These are phyloP conservation scores for Sepioteuthis lessoniana DNA, from an alignment of 2,888 invertebrate species.

Conservation along the genomic window DNA sequence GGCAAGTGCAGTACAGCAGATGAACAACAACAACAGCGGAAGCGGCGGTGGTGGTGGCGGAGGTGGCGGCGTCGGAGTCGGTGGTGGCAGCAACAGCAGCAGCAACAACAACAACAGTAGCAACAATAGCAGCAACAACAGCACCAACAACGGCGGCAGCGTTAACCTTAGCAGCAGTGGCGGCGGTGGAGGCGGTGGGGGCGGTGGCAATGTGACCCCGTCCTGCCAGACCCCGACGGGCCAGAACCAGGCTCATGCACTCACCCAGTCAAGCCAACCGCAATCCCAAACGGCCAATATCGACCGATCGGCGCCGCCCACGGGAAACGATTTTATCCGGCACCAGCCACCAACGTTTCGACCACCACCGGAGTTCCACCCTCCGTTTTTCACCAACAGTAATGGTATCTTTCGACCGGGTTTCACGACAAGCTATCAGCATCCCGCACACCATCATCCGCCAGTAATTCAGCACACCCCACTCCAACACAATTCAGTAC, in stretches of 20 bases:
- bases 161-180: conserved; percentile 24
- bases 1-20: conserved; percentile 50
- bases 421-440: conserved; percentile 68
- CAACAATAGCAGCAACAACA: conserved; percentile 36
- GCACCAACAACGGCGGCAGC: background rate
- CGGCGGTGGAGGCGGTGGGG: background rate
- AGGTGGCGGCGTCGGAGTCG: conserved; percentile 53
- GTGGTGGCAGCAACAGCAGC: conserved; percentile 54
- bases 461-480: conserved; percentile 67
- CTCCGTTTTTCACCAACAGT: conserved; percentile 72
- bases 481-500: conserved; percentile 62
- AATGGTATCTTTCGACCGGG: conserved; percentile 74
- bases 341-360: conserved; percentile 69
- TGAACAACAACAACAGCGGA: conserved; percentile 45
- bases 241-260: conserved; percentile 34
- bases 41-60: conserved; percentile 47
- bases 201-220: conserved; percentile 36
- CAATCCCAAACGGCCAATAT: conserved; percentile 44
- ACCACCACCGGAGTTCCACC: conserved; percentile 71
- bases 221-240: conserved; percentile 35
- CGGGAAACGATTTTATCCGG: conserved; percentile 65
- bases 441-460: conserved; percentile 71
- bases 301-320: conserved; percentile 57
- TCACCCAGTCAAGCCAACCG: conserved; percentile 40
- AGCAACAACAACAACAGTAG: conserved; percentile 40